Percentiles rank a stretch among this genome's conserved stretches.
Conservation (phyloP, 2,888 invertebrate genomes). For the Lasioglossum calceatum region DNA sequence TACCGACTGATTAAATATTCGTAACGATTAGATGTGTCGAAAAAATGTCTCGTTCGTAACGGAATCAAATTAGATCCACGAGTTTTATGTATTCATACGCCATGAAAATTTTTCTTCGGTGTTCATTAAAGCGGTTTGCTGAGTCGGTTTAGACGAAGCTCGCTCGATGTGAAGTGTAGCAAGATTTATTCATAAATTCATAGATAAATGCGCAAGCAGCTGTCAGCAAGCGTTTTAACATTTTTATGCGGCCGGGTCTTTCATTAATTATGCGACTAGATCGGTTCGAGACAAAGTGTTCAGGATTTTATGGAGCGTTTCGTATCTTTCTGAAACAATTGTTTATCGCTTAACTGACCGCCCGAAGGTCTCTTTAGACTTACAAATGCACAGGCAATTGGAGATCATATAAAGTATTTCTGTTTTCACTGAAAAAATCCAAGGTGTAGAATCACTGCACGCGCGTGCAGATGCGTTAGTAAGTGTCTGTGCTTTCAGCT, state of each 20-base stretch:
- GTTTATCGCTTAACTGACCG: neutral
- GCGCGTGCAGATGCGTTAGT: neutral
- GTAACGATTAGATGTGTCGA: neutral
- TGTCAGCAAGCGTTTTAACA: slow-evolving; percentile 22
- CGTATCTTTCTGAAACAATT: neutral
- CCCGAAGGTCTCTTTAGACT: neutral
- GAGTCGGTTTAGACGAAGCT: neutral
- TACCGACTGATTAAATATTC: neutral
- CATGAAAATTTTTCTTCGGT: slow-evolving; percentile 6
- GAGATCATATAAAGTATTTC: neutral
- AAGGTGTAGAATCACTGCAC: neutral
- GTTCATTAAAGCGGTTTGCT: slow-evolving; percentile 6
- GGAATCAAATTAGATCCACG: neutral
- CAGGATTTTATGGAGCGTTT: neutral
- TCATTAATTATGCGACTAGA: slow-evolving; percentile 39
- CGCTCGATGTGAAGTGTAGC: neutral
- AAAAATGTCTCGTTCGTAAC: neutral
- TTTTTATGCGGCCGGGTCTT: slow-evolving; percentile 25
- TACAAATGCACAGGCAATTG: neutral
- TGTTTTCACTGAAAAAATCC: neutral
- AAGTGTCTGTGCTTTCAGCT: too few species aligned
- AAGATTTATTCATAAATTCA: slow-evolving; percentile 48
- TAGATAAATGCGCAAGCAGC: slow-evolving; percentile 11
- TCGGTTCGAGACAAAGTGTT: neutral
- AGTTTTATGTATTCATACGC: neutral